Evolutionary conservation across 2,888 invertebrate genomes (phyloP).

Genomic region (Apocheima hispidaria): DNA sequence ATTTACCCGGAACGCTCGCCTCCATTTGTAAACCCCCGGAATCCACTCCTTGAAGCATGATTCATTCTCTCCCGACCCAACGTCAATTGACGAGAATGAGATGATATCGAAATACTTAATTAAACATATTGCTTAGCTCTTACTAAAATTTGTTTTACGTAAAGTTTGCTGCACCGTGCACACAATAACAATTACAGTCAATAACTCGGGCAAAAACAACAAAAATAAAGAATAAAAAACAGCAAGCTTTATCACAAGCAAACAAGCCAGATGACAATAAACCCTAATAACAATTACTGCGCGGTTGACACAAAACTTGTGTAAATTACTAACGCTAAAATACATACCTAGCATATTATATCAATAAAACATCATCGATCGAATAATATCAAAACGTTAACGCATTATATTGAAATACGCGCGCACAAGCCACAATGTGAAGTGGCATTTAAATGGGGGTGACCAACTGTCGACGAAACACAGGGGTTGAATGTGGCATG

Average conservation of each 20-base stretch:
- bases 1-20: constrained; percentile 83
- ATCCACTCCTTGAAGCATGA: constrained; percentile 84
- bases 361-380: constrained; percentile 54
- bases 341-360: constrained; percentile 24
- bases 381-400: constrained; percentile 71
- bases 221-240: neutral
- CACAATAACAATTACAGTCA: constrained; percentile 14
- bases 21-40: constrained; percentile 84
- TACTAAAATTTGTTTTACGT: constrained; percentile 27
- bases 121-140: constrained; percentile 47
- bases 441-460: constrained; percentile 84
- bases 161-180: constrained; percentile 18
- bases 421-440: constrained; percentile 84
- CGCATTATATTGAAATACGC: constrained; percentile 73
- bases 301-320: neutral
- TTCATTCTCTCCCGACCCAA: constrained; percentile 76
- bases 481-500: constrained; percentile 77
- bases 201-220: constrained; percentile 14
- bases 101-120: constrained; percentile 62
- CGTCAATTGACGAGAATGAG: constrained; percentile 74
- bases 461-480: constrained; percentile 84
- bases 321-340: constrained; percentile 7
- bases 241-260: neutral
- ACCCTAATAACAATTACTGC: neutral
- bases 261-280: constrained; percentile 5